Evolutionary conservation across 2,797 vertebrate species (phyloP).

Genomic region (Gila robusta): DNA sequence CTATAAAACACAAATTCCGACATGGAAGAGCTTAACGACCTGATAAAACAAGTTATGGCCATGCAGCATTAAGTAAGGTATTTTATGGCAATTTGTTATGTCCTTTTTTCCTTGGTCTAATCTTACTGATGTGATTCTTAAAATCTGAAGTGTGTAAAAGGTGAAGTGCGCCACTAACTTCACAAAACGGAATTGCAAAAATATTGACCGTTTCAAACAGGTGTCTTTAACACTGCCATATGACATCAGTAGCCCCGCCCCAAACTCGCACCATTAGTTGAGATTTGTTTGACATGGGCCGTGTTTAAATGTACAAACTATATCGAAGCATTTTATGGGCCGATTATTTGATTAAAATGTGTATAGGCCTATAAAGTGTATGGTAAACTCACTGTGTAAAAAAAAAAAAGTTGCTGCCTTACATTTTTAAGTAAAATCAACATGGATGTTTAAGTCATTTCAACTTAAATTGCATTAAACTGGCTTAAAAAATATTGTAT

Average conservation of each 20-base stretch:
- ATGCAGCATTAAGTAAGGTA: neutral
- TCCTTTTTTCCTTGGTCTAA: neutral
- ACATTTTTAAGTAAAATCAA: too few species aligned
- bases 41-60: neutral
- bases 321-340: neutral
- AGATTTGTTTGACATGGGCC: neutral
- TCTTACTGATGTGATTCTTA: neutral
- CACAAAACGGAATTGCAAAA: slow-evolving; percentile 13
- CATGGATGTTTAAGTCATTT: too few species aligned
- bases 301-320: neutral
- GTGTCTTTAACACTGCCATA: neutral
- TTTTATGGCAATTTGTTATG: neutral
- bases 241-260: neutral
- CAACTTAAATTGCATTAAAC: too few species aligned
- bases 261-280: neutral
- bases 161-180: slow-evolving; percentile 27
- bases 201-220: slow-evolving; percentile 12
- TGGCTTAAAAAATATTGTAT: too few species aligned
- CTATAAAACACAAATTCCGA: neutral
- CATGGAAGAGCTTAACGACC: neutral
- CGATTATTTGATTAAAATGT: neutral
- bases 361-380: neutral
- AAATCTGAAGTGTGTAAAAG: neutral
- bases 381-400: neutral
- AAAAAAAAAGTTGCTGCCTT: too few species aligned